A percentile compares a stretch with the other conserved stretches of the same genome.
phyloP scores from a whole-genome alignment of 2,797 vertebrate species.

The Scolopax bukidnonensis region DNA sequence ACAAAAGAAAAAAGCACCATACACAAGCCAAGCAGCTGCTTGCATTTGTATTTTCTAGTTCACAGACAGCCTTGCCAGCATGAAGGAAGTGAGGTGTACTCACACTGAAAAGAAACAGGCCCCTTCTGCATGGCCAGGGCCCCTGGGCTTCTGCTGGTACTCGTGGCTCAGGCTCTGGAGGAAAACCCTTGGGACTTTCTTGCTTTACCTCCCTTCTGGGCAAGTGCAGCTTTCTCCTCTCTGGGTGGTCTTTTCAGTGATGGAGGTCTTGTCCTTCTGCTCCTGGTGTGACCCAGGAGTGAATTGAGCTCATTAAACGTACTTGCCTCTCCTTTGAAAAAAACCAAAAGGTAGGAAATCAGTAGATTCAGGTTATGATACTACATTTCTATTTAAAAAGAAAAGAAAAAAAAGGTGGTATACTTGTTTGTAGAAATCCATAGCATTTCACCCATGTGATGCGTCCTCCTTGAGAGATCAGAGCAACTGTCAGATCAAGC shows the following conservation, averaged over 20 bases:
- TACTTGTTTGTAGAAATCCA: not conserved
- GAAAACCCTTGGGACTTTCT: not conserved
- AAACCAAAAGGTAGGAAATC: not conserved
- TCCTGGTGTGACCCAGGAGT: slow-evolving; percentile 29
- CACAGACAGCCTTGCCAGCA: not conserved
- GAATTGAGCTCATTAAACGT: slow-evolving; percentile 29
- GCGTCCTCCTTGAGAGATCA: slow-evolving; percentile 27
- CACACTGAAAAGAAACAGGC: slow-evolving; percentile 16
- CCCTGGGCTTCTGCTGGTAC: not conserved
- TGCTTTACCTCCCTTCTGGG: slow-evolving; percentile 4
- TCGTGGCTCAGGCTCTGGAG: not conserved
- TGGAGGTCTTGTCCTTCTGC: slow-evolving; percentile 29
- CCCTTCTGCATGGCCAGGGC: not conserved
- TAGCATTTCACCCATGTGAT: not conserved
- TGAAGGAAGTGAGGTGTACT: not conserved
- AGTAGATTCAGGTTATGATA: not conserved
- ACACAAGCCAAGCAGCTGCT: not conserved
- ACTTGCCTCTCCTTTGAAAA: not conserved
- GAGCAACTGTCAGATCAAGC: slow-evolving; percentile 40
- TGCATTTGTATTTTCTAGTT: not conserved
- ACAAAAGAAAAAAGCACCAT: not conserved
- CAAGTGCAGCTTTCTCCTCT: not conserved
- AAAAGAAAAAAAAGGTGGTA: not conserved
- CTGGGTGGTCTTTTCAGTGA: slow-evolving; percentile 50
- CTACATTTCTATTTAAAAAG: not conserved